These are phyloP conservation scores for Rhorus exstirpatorius DNA, from an alignment of 2,888 invertebrate species.

Conservation along the genomic window DNA sequence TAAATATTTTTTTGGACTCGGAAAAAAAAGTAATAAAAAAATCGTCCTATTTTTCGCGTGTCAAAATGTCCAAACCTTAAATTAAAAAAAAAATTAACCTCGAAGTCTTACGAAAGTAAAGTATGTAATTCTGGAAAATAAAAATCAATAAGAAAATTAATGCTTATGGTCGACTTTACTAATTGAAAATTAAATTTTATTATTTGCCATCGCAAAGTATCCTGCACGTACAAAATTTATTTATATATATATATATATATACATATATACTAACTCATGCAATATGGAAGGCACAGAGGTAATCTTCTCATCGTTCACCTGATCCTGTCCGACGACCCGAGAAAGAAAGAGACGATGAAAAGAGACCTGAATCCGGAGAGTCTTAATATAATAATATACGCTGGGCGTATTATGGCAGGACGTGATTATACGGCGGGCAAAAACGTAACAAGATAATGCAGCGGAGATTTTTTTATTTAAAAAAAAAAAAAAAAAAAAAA, in stretches of 20 bases:
- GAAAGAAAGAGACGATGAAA: constrained; percentile 34
- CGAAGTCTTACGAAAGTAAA: not conserved
- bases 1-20: too few relatives aligned
- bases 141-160: constrained; percentile 43
- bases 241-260: constrained; percentile 2
- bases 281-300: constrained; percentile 46
- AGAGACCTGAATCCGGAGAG: constrained; percentile 52
- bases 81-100: not conserved
- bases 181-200: constrained; percentile 63
- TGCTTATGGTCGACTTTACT: constrained; percentile 55
- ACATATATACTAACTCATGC: constrained; percentile 1
- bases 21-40: too few relatives aligned
- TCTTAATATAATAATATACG: constrained; percentile 80
- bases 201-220: constrained; percentile 48
- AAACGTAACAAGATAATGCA: constrained; percentile 82
- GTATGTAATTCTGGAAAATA: constrained; percentile 22
- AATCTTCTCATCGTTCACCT: constrained; percentile 54
- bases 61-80: not conserved
- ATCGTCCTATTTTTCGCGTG: too few relatives aligned
- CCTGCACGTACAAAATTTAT: constrained; percentile 11
- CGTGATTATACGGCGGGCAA: constrained; percentile 81
- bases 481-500: too few relatives aligned
- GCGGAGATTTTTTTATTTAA: constrained; percentile 61
- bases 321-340: constrained; percentile 52
- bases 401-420: constrained; percentile 78